These are phyloP conservation scores for Lates calcarifer DNA, from an alignment of 2,113 vertebrate genomes.

Conservation along the genomic window DNA sequence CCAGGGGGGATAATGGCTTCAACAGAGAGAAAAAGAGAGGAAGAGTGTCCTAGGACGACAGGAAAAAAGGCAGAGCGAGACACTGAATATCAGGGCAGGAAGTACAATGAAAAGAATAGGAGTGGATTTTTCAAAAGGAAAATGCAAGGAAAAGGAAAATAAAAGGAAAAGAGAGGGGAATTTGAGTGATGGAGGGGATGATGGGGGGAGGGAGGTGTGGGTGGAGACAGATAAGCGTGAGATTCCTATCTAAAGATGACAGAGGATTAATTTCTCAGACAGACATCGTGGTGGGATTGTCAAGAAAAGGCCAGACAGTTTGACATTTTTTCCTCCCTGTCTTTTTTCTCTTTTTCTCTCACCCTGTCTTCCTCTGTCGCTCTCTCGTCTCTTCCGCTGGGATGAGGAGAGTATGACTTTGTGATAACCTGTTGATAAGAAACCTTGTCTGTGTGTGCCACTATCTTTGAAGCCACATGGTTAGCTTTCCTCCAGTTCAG, in stretches of 20 bases:
- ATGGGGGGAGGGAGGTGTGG: constrained; percentile 13
- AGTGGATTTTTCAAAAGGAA: background rate
- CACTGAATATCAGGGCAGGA: constrained; percentile 27
- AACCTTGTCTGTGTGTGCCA: constrained; percentile 33
- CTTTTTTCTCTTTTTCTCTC: constrained; percentile 23
- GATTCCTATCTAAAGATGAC: constrained; percentile 74
- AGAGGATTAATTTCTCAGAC: constrained; percentile 78
- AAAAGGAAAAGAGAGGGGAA: background rate
- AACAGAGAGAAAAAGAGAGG: constrained; percentile 45
- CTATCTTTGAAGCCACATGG: constrained; percentile 60
- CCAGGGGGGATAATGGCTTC: constrained; percentile 55
- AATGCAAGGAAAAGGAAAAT: background rate
- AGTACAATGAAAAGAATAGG: constrained; percentile 15
- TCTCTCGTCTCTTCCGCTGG: constrained; percentile 24
- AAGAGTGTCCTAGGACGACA: background rate
- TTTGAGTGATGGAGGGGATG: constrained; percentile 19
- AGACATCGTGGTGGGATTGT: constrained; percentile 65
- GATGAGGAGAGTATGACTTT: constrained; percentile 54
- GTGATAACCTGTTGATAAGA: constrained; percentile 72
- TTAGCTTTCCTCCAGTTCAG: constrained; percentile 30
- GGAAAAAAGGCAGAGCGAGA: constrained; percentile 1
- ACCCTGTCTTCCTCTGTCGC: constrained; percentile 8
- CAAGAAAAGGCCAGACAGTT: constrained; percentile 74
- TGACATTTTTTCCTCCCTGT: constrained; percentile 67
- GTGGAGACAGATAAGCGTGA: constrained; percentile 62